Conservation (phyloP, 2,797 vertebrate genomes). For the Myiotriccus ornatus region DNA sequence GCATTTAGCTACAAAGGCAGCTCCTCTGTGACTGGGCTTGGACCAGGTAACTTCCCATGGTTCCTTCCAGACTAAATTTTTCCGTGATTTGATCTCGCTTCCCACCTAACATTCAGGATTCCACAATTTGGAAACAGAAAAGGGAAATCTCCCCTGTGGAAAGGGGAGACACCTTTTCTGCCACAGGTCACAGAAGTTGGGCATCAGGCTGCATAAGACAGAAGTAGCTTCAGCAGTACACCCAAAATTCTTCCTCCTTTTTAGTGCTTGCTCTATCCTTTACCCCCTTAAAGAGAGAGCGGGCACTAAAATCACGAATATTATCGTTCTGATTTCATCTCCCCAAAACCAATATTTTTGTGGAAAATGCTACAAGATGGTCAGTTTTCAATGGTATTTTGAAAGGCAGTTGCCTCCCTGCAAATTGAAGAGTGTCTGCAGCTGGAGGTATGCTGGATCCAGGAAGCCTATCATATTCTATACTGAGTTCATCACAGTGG, state of each 20-base stretch:
- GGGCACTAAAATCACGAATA: background rate
- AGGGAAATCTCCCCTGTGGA: background rate
- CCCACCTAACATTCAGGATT: background rate
- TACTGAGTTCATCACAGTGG: background rate
- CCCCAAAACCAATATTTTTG: background rate
- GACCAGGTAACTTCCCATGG: background rate
- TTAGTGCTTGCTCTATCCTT: background rate
- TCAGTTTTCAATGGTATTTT: background rate
- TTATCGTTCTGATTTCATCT: background rate
- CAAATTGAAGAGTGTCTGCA: background rate
- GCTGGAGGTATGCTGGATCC: background rate
- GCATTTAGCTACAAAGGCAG: background rate
- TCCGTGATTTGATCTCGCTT: background rate
- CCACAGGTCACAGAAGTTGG: background rate
- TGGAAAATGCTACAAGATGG: fast-evolving
- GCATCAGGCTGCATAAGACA: background rate
- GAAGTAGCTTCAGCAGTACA: background rate
- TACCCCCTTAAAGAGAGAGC: background rate
- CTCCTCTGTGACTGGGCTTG: background rate
- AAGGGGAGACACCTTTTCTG: background rate
- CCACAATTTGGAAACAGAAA: background rate
- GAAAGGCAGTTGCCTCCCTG: background rate
- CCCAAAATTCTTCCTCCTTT: background rate
- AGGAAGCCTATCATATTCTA: background rate
- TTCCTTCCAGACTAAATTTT: background rate